Conservation (phyloP, 2,113 vertebrate species). For the Peucedramus taeniatus region DNA sequence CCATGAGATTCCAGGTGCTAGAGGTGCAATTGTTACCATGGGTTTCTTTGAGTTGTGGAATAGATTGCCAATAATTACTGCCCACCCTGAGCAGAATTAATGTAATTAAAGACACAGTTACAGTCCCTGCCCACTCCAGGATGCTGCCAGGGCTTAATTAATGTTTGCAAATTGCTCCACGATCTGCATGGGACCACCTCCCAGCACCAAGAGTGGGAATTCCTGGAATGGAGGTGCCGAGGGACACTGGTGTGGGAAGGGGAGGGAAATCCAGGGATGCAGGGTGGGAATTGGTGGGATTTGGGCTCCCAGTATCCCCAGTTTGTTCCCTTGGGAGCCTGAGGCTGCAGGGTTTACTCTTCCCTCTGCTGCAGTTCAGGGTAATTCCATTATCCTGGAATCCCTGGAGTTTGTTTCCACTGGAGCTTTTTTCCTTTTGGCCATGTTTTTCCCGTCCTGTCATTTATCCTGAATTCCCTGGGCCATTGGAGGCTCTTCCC, state of each 20-base stretch:
- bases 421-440: not conserved
- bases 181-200: not conserved
- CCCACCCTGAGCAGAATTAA: not conserved
- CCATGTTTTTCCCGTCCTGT: not conserved
- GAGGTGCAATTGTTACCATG: not conserved
- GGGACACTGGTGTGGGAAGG: not conserved
- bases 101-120: slow-evolving; percentile 29
- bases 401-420: not conserved
- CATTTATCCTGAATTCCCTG: not conserved
- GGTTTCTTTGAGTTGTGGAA: slow-evolving; percentile 13
- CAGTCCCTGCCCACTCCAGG: not conserved
- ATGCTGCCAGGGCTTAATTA: slow-evolving; percentile 30
- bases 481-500: not conserved
- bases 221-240: rapidly evolving
- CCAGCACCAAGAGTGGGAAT: not conserved
- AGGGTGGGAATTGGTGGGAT: not conserved
- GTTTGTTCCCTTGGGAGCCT: not conserved
- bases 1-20: not conserved
- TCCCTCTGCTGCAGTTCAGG: not conserved
- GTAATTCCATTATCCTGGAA: not conserved
- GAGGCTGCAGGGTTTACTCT: not conserved
- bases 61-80: slow-evolving; percentile 31
- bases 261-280: not conserved
- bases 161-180: slow-evolving; percentile 12
- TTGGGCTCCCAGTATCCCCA: not conserved